Percentiles rank a stretch among this genome's conserved stretches.
Evolutionary conservation across 2,113 vertebrate genomes (phyloP).

Genomic region (Oophaga pumilio): DNA sequence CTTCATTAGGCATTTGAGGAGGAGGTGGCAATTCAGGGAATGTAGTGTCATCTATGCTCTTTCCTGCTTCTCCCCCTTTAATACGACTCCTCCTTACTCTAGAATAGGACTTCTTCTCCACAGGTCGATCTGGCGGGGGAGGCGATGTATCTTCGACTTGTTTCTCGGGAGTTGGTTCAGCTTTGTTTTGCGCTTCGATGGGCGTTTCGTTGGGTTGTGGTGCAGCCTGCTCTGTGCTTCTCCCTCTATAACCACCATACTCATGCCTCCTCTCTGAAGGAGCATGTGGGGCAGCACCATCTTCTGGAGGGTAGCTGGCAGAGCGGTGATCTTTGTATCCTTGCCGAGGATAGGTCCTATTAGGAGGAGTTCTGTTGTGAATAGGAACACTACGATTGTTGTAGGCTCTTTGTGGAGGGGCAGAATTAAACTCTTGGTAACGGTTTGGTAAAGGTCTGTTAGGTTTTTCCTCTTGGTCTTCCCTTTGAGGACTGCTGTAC

Average conservation of each 20-base stretch:
- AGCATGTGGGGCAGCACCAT: conserved; percentile 61
- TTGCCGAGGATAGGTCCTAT: conserved; percentile 69
- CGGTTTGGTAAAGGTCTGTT: conserved; percentile 67
- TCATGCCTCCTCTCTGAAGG: conserved; percentile 69
- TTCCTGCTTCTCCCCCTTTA: conserved; percentile 86
- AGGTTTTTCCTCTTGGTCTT: conserved; percentile 71
- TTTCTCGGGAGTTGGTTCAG: conserved; percentile 53
- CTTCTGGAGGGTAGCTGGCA: conserved; percentile 62
- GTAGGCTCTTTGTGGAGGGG: conserved; percentile 67
- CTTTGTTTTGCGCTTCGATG: conserved; percentile 67
- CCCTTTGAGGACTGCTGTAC: conserved; percentile 76
- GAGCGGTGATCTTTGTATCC: conserved; percentile 75
- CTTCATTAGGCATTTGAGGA: conserved; percentile 63
- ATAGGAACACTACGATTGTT: conserved; percentile 69
- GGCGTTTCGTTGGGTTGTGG: background rate
- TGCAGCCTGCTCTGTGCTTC: conserved; percentile 66
- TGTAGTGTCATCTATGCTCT: conserved; percentile 31
- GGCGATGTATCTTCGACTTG: conserved; percentile 58
- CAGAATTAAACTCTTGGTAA: conserved; percentile 69
- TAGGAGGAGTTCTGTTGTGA: conserved; percentile 66
- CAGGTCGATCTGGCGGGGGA: conserved; percentile 75
- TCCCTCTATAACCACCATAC: conserved; percentile 62
- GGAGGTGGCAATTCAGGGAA: conserved; percentile 77
- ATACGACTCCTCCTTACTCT: conserved; percentile 88
- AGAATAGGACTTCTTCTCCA: conserved; percentile 94